These are phyloP conservation scores for Hexactinellida sp. DNA, from an alignment of 37 sponge, comb jelly and placozoan species.

Conservation along the genomic window DNA sequence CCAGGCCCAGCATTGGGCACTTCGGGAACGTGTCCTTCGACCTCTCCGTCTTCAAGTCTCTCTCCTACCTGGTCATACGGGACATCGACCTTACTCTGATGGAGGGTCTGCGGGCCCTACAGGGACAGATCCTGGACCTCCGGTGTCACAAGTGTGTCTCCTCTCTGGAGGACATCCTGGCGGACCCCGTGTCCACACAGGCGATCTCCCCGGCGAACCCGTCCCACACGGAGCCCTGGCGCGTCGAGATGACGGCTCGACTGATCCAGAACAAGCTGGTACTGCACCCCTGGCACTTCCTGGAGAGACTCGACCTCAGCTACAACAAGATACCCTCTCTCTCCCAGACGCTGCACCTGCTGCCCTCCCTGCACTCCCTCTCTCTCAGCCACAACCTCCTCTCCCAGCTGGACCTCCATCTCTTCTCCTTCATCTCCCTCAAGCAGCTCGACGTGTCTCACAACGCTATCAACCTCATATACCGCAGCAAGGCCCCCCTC, in stretches of 20 bases:
- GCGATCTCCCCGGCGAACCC: background rate
- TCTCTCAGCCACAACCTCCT: constrained; percentile 37
- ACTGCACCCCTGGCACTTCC: constrained; percentile 63
- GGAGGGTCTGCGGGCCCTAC: background rate
- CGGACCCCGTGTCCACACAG: background rate
- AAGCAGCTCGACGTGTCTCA: constrained; percentile 37
- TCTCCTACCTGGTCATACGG: constrained; percentile 5
- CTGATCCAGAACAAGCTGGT: constrained; percentile 32
- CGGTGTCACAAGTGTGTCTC: constrained; percentile 5
- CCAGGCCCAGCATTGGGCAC: constrained; percentile 37
- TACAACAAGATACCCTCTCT: constrained; percentile 44
- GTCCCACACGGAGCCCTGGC: background rate
- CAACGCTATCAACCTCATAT: constrained; percentile 30
- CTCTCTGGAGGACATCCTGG: background rate
- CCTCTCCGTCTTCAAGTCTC: constrained; percentile 40
- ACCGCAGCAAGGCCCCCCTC: background rate
- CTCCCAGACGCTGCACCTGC: constrained; percentile 42
- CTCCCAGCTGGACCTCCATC: constrained; percentile 28
- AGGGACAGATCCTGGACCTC: background rate
- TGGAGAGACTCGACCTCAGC: constrained; percentile 38
- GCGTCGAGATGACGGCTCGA: background rate
- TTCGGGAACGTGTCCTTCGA: constrained; percentile 46
- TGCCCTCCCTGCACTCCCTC: constrained; percentile 25
- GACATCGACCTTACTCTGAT: background rate
- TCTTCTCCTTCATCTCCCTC: constrained; percentile 42